Evolutionary conservation across 2,797 vertebrate species (phyloP).

Genomic region (Momotus momota): DNA sequence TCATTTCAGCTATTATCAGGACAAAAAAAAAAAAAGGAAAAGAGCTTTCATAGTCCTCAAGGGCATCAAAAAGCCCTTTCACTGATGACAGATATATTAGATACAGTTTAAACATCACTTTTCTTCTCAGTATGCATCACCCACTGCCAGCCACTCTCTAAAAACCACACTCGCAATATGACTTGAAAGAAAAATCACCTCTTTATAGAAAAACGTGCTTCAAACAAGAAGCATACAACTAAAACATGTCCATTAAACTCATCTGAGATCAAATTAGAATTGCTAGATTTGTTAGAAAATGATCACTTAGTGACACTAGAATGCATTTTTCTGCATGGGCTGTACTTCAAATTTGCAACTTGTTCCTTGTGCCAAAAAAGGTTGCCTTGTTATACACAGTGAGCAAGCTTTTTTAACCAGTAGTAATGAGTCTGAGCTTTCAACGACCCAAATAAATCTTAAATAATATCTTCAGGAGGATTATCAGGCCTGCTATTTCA

Average conservation of each 20-base stretch:
- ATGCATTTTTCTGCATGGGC: background rate
- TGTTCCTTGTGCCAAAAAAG: background rate
- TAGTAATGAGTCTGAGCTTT: constrained; percentile 8
- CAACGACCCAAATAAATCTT: background rate
- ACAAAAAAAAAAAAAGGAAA: background rate
- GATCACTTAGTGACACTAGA: background rate
- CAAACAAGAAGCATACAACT: background rate
- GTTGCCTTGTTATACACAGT: background rate
- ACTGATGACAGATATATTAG: background rate
- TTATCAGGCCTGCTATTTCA: background rate
- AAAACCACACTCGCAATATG: background rate
- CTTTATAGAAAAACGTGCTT: background rate
- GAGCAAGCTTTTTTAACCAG: background rate
- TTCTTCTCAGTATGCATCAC: background rate
- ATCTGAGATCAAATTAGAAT: background rate
- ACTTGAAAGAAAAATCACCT: constrained; percentile 9
- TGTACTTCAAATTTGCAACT: background rate
- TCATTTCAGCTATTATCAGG: background rate
- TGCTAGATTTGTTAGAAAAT: background rate
- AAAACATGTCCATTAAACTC: constrained; percentile 19
- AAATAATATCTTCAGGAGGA: background rate
- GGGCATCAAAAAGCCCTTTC: background rate
- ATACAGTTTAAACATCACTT: background rate
- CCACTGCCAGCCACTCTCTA: background rate
- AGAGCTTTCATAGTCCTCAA: background rate